Conservation (phyloP, 1,140 invertebrate species). For the Maconellicoccus hirsutus region DNA sequence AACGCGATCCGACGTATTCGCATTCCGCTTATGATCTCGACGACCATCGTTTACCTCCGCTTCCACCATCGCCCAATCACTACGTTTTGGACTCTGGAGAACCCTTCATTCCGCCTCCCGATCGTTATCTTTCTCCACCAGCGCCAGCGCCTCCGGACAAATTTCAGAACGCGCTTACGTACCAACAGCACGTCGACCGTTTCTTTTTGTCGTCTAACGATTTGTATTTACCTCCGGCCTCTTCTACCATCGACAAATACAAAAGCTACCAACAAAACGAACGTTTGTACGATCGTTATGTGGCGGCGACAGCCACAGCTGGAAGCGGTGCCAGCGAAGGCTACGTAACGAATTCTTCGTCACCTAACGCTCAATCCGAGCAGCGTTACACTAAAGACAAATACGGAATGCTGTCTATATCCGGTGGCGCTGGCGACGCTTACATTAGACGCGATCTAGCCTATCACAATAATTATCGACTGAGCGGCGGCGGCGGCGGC, state of each 20-base stretch:
- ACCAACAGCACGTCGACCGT: neutral
- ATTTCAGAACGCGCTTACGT: neutral
- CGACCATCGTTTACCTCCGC: conserved; percentile 4
- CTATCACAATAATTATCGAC: conserved; percentile 46
- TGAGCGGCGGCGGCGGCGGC: conserved; percentile 35
- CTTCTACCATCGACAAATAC: conserved; percentile 2
- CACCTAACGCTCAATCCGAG: conserved; percentile 38
- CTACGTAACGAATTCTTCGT: conserved; percentile 32
- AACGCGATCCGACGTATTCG: neutral
- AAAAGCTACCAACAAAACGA: neutral
- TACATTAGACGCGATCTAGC: conserved; percentile 47
- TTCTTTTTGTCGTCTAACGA: neutral
- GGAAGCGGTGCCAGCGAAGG: too few relatives aligned
- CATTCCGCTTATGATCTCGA: neutral
- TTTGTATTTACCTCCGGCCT: neutral
- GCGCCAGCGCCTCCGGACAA: neutral
- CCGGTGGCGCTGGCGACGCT: conserved; percentile 40
- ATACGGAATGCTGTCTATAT: conserved; percentile 34
- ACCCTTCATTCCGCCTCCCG: neutral
- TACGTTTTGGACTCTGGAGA: neutral
- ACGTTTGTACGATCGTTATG: neutral
- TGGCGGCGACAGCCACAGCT: too few relatives aligned
- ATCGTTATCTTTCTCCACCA: conserved; percentile 1
- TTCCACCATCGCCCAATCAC: conserved; percentile 4
- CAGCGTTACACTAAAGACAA: conserved; percentile 35